Conservation (phyloP, 2,888 invertebrate species). For the Rotaria sp. region DNA sequence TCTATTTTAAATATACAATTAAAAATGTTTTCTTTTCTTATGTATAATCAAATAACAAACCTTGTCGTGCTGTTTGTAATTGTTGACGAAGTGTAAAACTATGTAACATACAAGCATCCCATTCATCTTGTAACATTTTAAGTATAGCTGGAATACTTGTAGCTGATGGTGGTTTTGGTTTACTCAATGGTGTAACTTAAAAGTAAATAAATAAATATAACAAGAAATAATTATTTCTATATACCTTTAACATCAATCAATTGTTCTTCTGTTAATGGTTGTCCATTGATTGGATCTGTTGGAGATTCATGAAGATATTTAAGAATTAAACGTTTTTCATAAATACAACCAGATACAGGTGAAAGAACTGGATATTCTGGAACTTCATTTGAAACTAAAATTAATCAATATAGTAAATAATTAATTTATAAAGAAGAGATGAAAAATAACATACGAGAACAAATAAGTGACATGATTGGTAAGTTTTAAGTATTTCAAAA, state of each 20-base stretch:
- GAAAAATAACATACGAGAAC: not conserved
- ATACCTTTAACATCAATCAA: slow-evolving; percentile 86
- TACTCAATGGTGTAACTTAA: slow-evolving; percentile 77
- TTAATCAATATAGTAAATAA: not conserved
- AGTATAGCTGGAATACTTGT: slow-evolving; percentile 84
- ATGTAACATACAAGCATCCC: slow-evolving; percentile 92
- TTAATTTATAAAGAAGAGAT: too few species aligned
- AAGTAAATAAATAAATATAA: not conserved
- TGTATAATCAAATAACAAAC: not conserved
- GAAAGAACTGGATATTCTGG: slow-evolving; percentile 94
- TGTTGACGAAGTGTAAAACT: slow-evolving; percentile 91
- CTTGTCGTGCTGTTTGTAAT: slow-evolving; percentile 82
- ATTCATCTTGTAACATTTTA: slow-evolving; percentile 60
- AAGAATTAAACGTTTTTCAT: slow-evolving; percentile 86
- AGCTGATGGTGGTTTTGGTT: slow-evolving; percentile 90
- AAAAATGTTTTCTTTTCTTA: not conserved
- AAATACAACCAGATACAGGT: slow-evolving; percentile 84
- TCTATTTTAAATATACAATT: not conserved
- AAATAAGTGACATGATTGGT: not conserved
- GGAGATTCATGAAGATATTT: slow-evolving; percentile 93
- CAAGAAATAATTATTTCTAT: not conserved
- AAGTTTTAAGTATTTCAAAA: not conserved
- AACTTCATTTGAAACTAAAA: slow-evolving; percentile 67
- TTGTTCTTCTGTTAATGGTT: slow-evolving; percentile 75
- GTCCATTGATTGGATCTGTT: slow-evolving; percentile 86